A percentile compares a stretch with the other conserved stretches of the same genome.
Conservation (phyloP, 2,797 vertebrate genomes). For the Darevskia mixta region DNA sequence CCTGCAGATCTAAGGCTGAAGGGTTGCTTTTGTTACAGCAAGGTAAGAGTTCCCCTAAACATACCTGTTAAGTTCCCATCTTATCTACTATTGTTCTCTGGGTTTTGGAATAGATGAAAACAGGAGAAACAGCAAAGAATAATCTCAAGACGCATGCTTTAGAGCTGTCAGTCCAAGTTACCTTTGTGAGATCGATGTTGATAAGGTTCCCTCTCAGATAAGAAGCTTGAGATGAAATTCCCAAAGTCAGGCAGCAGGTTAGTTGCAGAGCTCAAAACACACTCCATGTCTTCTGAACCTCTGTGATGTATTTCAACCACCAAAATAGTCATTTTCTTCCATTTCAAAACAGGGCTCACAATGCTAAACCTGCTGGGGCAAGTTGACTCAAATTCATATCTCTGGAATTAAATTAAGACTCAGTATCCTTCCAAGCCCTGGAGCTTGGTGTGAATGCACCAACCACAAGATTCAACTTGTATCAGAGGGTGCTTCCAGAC, state of each 20-base stretch:
- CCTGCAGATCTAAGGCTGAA: neutral
- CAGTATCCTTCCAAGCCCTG: neutral
- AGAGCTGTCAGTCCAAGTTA: neutral
- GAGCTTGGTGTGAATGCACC: neutral
- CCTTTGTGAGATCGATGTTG: neutral
- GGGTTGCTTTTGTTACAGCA: neutral
- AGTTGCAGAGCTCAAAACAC: conserved; percentile 26
- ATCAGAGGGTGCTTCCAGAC: too few relatives aligned
- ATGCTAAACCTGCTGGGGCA: neutral
- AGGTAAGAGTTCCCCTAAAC: neutral
- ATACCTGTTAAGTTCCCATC: neutral
- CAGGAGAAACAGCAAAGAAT: neutral
- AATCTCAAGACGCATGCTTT: neutral
- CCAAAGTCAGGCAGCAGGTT: neutral
- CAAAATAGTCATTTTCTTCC: neutral
- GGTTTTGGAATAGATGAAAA: neutral
- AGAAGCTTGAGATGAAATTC: neutral
- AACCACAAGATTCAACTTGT: too few relatives aligned
- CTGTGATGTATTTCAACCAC: neutral
- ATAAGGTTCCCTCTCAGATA: neutral
- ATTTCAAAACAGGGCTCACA: neutral
- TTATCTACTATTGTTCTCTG: neutral
- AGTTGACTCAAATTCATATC: neutral
- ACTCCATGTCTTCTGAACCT: neutral
- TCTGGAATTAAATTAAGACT: conserved; percentile 5